A percentile compares a stretch with the other conserved stretches of the same genome.
Conservation (phyloP, 2,888 invertebrate genomes). For the Cephonodes hylas region DNA sequence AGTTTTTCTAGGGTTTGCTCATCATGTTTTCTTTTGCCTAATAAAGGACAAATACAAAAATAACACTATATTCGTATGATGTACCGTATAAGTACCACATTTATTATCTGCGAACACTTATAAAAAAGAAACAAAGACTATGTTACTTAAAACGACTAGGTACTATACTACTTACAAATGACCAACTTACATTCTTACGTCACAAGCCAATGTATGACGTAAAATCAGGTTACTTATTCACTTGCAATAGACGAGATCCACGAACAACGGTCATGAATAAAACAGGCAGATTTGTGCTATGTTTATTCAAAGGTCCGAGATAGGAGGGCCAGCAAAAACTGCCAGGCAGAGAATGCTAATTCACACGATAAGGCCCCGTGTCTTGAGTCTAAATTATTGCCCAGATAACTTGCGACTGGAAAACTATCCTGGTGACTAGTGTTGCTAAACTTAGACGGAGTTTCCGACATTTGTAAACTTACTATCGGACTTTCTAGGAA, state of each 20-base stretch:
- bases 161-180: too few relatives aligned
- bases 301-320: not conserved
- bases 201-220: not conserved
- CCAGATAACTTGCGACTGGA: not conserved
- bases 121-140: too few relatives aligned
- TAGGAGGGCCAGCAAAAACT: not conserved
- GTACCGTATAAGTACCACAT: too few relatives aligned
- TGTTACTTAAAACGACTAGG: too few relatives aligned
- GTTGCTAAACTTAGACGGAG: not conserved
- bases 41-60: too few relatives aligned
- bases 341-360: not conserved
- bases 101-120: too few relatives aligned
- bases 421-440: not conserved
- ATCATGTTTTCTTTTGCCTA: too few relatives aligned
- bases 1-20: too few relatives aligned
- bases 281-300: not conserved
- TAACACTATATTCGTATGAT: too few relatives aligned
- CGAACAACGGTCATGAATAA: not conserved
- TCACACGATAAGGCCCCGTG: not conserved
- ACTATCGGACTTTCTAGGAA: too few relatives aligned
- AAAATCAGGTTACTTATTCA: not conserved
- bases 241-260: not conserved
- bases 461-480: too few relatives aligned
- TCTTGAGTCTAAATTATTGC: not conserved
- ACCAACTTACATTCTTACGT: not conserved